Evolutionary conservation across 37 sponge, comb jelly and placozoan genomes (phyloP).

Genomic region (Amphimedon queenslandica): DNA sequence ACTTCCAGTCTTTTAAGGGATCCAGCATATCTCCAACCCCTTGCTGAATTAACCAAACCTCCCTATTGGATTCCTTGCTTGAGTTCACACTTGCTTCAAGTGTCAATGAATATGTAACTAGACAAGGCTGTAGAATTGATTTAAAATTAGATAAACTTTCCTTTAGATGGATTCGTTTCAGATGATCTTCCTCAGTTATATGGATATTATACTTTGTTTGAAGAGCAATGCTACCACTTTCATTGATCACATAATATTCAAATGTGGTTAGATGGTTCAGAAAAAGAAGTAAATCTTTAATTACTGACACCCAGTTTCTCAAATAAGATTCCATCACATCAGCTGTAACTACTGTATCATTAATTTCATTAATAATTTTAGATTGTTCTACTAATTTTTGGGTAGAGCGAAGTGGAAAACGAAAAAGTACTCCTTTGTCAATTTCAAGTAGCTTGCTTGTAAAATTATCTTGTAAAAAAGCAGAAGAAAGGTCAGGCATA

Average conservation of each 20-base stretch:
- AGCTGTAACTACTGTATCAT: too few relatives aligned
- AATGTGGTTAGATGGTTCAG: slow-evolving; percentile 44
- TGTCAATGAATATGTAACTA: too few relatives aligned
- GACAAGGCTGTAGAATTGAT: neutral
- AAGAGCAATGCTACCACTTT: too few relatives aligned
- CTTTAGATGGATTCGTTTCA: too few relatives aligned
- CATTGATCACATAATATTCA: slow-evolving; percentile 39
- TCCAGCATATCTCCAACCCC: slow-evolving; percentile 6
- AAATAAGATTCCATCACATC: slow-evolving; percentile 10
- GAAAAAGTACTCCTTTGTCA: slow-evolving; percentile 47
- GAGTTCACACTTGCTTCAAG: too few relatives aligned
- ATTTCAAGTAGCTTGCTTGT: neutral
- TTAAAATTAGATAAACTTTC: too few relatives aligned
- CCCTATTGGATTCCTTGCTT: neutral
- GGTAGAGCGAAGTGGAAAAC: slow-evolving; percentile 68
- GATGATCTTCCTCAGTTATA: neutral
- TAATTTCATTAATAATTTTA: too few relatives aligned
- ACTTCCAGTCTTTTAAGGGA: neutral
- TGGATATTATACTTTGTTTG: neutral
- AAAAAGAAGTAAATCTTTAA: slow-evolving; percentile 53
- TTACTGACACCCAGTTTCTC: slow-evolving; percentile 37
- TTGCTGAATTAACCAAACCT: slow-evolving; percentile 15
- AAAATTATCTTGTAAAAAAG: slow-evolving; percentile 3
- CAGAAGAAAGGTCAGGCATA: slow-evolving; percentile 41
- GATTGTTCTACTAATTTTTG: too few relatives aligned